Evolutionary conservation across 1,140 invertebrate genomes (phyloP).

Genomic region (Scaptomyza montana): DNA sequence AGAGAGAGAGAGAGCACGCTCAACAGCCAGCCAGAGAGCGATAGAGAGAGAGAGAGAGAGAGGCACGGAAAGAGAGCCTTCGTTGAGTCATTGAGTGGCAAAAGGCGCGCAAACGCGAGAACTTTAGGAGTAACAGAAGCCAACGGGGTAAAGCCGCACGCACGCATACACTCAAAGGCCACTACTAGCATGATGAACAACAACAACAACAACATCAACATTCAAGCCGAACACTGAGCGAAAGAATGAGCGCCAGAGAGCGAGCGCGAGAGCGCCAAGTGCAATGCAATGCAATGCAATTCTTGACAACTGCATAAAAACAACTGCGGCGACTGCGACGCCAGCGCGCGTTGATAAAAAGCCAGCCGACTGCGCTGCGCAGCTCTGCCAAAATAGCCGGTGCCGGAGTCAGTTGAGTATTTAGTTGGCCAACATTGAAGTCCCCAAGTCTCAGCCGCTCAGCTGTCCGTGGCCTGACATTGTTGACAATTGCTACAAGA

Average conservation of each 20-base stretch:
- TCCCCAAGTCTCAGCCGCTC: slow-evolving; percentile 12
- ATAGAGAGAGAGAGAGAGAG: not conserved
- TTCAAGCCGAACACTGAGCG: slow-evolving; percentile 1
- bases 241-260: slow-evolving; percentile 16
- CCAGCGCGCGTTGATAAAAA: slow-evolving; percentile 79
- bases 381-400: slow-evolving; percentile 74
- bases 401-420: slow-evolving; percentile 51
- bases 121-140: slow-evolving; percentile 64
- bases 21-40: slow-evolving; percentile 9
- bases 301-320: slow-evolving; percentile 16
- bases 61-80: slow-evolving; percentile 12
- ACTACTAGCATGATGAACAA: too few species aligned
- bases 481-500: slow-evolving; percentile 65
- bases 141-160: slow-evolving; percentile 63
- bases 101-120: slow-evolving; percentile 70
- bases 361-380: slow-evolving; percentile 67
- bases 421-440: slow-evolving; percentile 18
- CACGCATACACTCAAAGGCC: slow-evolving; percentile 24
- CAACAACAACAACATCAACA: slow-evolving; percentile 20
- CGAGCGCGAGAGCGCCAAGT: slow-evolving; percentile 16
- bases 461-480: slow-evolving; percentile 50
- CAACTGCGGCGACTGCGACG: slow-evolving; percentile 47
- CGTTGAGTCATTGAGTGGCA: slow-evolving; percentile 62
- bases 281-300: slow-evolving; percentile 33
- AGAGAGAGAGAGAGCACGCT: slow-evolving; percentile 38